These are phyloP conservation scores for Ophioninae sp. DNA, from an alignment of 2,888 invertebrate species.

Conservation along the genomic window DNA sequence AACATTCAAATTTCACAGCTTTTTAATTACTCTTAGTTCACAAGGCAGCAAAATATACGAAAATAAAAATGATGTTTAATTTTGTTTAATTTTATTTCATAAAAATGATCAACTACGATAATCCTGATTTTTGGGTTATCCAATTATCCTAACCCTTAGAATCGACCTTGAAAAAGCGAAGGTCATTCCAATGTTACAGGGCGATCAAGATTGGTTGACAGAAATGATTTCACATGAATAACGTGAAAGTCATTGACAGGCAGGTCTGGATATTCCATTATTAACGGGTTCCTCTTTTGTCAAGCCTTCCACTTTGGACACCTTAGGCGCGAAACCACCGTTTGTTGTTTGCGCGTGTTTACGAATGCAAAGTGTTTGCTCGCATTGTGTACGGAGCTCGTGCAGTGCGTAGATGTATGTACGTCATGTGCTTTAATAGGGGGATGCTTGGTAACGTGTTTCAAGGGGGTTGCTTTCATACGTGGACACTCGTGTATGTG, in stretches of 20 bases:
- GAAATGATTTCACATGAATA: background rate
- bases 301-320: conserved; percentile 63
- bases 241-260: background rate
- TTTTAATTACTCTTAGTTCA: no score
- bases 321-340: conserved; percentile 77
- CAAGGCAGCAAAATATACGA: no score
- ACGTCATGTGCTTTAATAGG: conserved; percentile 72
- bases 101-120: no score
- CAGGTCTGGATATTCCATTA: conserved; percentile 7
- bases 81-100: no score
- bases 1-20: no score
- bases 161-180: background rate
- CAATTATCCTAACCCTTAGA: no score
- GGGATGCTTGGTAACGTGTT: conserved; percentile 54
- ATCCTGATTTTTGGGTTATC: no score
- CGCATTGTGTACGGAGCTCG: conserved; percentile 76
- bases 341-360: conserved; percentile 79
- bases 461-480: conserved; percentile 54
- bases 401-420: conserved; percentile 69
- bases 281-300: conserved; percentile 62
- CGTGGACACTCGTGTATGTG: background rate
- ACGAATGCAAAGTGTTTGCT: conserved; percentile 80
- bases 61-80: no score
- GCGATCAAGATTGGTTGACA: background rate
- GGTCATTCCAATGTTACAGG: background rate